Base-by-base conservation (phyloP, 2,797 vertebrate genomes). In the Coranthus polyacanthus region DNA sequence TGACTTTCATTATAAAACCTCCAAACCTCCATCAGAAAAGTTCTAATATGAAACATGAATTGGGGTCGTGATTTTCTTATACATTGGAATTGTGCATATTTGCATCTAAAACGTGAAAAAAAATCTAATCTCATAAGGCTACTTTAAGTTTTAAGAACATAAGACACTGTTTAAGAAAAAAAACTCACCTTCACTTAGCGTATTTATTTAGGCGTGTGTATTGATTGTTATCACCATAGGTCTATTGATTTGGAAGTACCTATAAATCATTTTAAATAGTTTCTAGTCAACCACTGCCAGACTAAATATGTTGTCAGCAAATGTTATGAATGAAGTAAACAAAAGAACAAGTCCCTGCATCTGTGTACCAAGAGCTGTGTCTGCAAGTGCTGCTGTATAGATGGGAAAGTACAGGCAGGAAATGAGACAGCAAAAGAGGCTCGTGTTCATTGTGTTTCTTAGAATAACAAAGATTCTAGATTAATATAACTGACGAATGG, bases 351-450 rank as follows among this genome's bases (percentile, higher is more conserved):
- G 10, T 52, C 2, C 5, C 7, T 39, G 12, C 45, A 32, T 64
- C 16, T 49, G n/a, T 57, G 46, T 41, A 57, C 51, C 49, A 58
- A 58, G 56, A 56, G 21, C 10, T n/a, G n/a, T n/a, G 36, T 5
- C 1, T 16, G 11, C n/a, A n/a, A n/a, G n/a, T 54, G 29, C 24
- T 51, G 17, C 46, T 6, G 21, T 65, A 32, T 39, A 37, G 21
- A 64, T 2, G 49, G 68, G 70, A 71, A 72, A 72, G 39, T 64
- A 69, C 69, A 70, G 17, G 81, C 52, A 81, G 79, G 79, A 78
- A 79, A 51, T 88, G 73, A 81, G 55, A 79, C 56, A 22, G 58
- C 58, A 70, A 17, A 76, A 62, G 17, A 41, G 6, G 5, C 24
- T 24, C 44, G 18, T 66, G 11, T 17, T 46, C 24, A 22, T 2